Evolutionary conservation across 2,888 invertebrate genomes (phyloP).

Genomic region (Junonia oenone): DNA sequence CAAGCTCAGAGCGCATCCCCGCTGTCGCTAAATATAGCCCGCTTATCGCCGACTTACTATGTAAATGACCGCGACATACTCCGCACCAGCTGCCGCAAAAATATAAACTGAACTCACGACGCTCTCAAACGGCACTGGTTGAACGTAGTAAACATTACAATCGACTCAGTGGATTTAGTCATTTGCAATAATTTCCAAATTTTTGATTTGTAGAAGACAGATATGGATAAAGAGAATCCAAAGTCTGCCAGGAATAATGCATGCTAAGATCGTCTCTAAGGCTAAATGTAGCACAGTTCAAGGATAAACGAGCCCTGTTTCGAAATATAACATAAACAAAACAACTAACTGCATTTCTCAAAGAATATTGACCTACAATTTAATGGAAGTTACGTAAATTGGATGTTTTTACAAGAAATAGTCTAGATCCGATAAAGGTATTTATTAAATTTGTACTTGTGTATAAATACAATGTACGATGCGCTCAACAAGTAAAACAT

Average conservation of each 20-base stretch:
- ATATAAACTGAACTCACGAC: slow-evolving; percentile 43
- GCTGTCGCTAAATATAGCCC: slow-evolving; percentile 70
- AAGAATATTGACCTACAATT: slow-evolving; percentile 60
- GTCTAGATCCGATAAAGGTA: neutral
- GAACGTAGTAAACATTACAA: slow-evolving; percentile 38
- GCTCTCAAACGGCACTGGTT: slow-evolving; percentile 49
- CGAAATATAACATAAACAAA: slow-evolving; percentile 33
- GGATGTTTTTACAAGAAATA: slow-evolving; percentile 19
- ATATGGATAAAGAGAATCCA: too few relatives aligned
- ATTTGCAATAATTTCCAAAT: neutral
- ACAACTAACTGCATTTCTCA: slow-evolving; percentile 39
- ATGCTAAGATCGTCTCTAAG: slow-evolving; percentile 24
- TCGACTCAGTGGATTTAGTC: neutral
- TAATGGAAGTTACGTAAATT: slow-evolving; percentile 53
- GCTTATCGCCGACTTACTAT: slow-evolving; percentile 75
- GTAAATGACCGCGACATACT: slow-evolving; percentile 75
- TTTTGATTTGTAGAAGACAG: neutral
- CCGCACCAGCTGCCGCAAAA: slow-evolving; percentile 69
- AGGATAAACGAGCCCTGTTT: slow-evolving; percentile 33
- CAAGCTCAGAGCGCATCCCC: slow-evolving; percentile 51
- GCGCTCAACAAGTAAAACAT: neutral
- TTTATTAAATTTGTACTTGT: neutral
- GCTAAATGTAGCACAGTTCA: slow-evolving; percentile 34
- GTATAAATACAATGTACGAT: too few relatives aligned
- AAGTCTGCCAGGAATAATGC: too few relatives aligned